These are phyloP conservation scores for Atta colombica DNA, from an alignment of 1,140 invertebrate species.

Conservation along the genomic window DNA sequence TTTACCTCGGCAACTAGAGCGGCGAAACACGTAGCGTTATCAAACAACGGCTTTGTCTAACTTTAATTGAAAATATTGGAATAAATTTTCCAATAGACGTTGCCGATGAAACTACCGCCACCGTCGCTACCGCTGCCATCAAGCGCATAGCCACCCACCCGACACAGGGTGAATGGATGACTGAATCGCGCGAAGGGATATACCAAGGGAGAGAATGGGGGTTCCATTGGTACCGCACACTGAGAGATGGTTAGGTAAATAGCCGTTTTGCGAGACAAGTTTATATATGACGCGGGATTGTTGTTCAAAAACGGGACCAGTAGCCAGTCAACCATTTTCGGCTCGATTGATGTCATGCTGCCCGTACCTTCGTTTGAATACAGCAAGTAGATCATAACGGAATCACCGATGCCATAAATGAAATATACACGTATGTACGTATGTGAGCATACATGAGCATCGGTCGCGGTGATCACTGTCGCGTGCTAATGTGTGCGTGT, in stretches of 20 bases:
- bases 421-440: not conserved
- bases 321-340: constrained; percentile 66
- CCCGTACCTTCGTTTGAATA: not conserved
- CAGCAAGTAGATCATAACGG: constrained; percentile 28
- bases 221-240: constrained; percentile 37
- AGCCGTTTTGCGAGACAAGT: constrained; percentile 69
- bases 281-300: constrained; percentile 66
- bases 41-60: constrained; percentile 82
- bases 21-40: constrained; percentile 80
- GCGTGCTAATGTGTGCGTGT: constrained; percentile 44
- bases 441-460: not conserved
- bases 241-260: constrained; percentile 67
- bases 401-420: constrained; percentile 46
- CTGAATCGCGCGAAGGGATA: constrained; percentile 43
- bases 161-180: constrained; percentile 54
- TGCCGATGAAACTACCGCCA: constrained; percentile 75
- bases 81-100: constrained; percentile 85
- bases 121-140: not conserved
- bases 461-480: not conserved
- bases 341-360: constrained; percentile 53
- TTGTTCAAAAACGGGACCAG: constrained; percentile 67
- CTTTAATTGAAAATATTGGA: constrained; percentile 87
- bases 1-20: constrained; percentile 81
- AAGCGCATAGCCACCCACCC: constrained; percentile 45
- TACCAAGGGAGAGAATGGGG: constrained; percentile 9